Base-by-base conservation (phyloP, 1,140 invertebrate species). In the Drosophila littoralis region DNA sequence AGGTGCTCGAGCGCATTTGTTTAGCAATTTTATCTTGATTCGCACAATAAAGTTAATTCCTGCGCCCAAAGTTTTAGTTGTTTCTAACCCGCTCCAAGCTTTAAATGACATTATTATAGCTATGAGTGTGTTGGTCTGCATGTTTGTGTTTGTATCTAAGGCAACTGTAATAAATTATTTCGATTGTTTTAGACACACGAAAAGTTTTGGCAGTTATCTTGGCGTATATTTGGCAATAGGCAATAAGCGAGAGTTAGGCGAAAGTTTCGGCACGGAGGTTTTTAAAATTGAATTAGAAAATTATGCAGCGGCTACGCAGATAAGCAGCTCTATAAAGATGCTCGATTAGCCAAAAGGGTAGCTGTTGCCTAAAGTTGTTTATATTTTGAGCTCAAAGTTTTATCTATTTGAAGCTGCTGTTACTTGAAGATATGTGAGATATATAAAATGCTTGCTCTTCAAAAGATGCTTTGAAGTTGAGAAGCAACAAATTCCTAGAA, bases 21-120 rank as follows among this genome's bases (percentile, higher is more conserved):
- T 88, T 88, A 88, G 83, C 83, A 81, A 88, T 88, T 88, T 88
- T 79, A 79, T 77, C 80, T 89, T 89, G 84, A 88, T 88, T 88
- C 83, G 73, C 67, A 80, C 83, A 88, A 88, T 86, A 86, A 86
- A 86, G 72, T 86, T 88, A 86, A 86, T 88, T 86, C 88, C 54
- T 63, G 58, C 55, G 70, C 43, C 50, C 57, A 48, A 86, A 78
- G 43, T 73, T 82, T 88, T 65, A 22, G 45, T 40, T 17, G 2
- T 32, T 42, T 9, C 1, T 28, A 0, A 9, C 13, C 1, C n/a
- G 1, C 17, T n/a, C 13, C 51, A 54, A 33, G 32, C 43, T 50
- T 65, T 89, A 88, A 88, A 89, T 88, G 84, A 88, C 83, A 89
- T 88, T 88, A 88, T 83, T 88, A 83, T 89, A 57, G 75, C 71